A percentile compares a stretch with the other conserved stretches of the same genome.
These are phyloP conservation scores for Apodemus agrarius DNA, from an alignment of 2,797 vertebrate genomes.

Conservation along the genomic window DNA sequence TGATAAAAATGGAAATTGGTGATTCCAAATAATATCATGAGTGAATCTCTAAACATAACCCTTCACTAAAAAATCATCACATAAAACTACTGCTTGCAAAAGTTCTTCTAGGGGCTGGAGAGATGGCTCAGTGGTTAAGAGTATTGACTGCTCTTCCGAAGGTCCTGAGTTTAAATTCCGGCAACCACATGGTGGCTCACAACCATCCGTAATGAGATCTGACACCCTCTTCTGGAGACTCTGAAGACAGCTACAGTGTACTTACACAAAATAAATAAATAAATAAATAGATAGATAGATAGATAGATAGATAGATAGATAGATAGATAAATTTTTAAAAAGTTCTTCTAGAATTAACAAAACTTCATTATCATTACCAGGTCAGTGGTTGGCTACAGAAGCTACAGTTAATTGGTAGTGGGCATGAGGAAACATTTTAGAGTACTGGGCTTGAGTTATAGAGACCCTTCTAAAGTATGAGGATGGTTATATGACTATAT, in stretches of 20 bases:
- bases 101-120: neutral
- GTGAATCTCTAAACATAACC: neutral
- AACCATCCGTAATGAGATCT: no score
- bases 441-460: neutral
- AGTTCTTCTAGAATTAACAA: conserved; percentile 27
- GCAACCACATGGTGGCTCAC: no score
- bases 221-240: no score
- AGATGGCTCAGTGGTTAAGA: no score
- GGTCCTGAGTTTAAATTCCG: no score
- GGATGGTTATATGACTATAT: neutral
- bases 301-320: no score
- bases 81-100: neutral
- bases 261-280: no score
- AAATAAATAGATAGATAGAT: no score
- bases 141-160: no score
- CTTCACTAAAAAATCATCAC: neutral
- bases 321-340: neutral
- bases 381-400: neutral
- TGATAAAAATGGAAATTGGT: neutral
- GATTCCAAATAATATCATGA: neutral
- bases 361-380: neutral
- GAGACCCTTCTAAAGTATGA: no score
- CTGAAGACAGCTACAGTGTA: no score
- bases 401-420: neutral
- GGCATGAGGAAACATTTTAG: neutral